Percentiles rank a stretch among this genome's conserved stretches.
phyloP scores from a whole-genome alignment of 1,140 invertebrate species.

The Euura saliciscinereae region DNA sequence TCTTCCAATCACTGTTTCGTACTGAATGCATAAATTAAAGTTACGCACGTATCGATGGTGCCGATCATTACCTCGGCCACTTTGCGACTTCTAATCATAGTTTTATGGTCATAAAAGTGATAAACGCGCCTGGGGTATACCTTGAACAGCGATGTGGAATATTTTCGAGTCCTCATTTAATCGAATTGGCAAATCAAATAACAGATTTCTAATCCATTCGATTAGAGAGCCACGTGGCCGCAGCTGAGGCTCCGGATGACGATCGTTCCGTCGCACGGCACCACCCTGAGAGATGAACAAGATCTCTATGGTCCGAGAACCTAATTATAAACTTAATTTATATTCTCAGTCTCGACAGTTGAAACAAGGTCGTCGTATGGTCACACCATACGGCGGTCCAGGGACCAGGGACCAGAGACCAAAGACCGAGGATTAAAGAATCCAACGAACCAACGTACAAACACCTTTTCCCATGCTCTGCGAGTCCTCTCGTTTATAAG shows the following conservation, averaged over 20 bases:
- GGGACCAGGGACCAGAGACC: background rate
- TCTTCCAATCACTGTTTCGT: no score
- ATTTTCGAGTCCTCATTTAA: no score
- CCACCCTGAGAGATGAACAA: background rate
- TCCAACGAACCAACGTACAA: slow-evolving; percentile 1
- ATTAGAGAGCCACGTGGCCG: background rate
- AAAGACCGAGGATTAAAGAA: slow-evolving; percentile 5
- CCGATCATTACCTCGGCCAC: no score
- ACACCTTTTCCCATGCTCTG: slow-evolving; percentile 28
- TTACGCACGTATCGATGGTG: no score
- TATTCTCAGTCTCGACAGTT: background rate
- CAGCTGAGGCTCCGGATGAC: background rate
- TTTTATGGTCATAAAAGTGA: no score
- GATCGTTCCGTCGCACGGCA: background rate
- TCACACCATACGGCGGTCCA: background rate
- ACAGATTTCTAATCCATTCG: background rate
- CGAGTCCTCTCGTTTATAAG: slow-evolving; percentile 12
- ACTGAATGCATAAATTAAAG: no score
- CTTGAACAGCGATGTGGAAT: no score
- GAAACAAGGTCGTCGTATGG: background rate
- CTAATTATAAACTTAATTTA: background rate
- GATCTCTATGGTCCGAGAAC: background rate
- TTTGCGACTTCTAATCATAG: no score
- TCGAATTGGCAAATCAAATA: background rate
- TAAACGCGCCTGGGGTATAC: no score